Conservation (phyloP, 1,140 invertebrate species). For the Eubasilissa regina region DNA sequence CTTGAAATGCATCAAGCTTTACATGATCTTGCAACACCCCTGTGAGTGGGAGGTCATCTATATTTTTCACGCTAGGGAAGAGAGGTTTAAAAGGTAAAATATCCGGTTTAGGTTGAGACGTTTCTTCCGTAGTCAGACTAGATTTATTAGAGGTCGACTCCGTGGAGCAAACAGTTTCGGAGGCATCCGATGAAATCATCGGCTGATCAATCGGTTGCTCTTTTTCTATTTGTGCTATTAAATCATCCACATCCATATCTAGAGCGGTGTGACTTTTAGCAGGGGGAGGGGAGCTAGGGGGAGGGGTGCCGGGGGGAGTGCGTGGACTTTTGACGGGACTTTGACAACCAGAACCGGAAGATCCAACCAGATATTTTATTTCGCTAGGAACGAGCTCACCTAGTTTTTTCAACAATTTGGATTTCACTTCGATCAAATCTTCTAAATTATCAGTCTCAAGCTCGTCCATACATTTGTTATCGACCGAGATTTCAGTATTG, state of each 20-base stretch:
- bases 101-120: slow-evolving; percentile 35
- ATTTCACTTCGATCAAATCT: slow-evolving; percentile 48
- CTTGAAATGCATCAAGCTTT: not conserved
- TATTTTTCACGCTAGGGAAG: slow-evolving; percentile 48
- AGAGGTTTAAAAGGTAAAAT: slow-evolving; percentile 50
- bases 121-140: slow-evolving; percentile 20
- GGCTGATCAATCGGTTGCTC: slow-evolving; percentile 57
- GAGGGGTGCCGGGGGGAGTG: slow-evolving; percentile 24
- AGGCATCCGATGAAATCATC: slow-evolving; percentile 39
- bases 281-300: slow-evolving; percentile 31
- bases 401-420: slow-evolving; percentile 54
- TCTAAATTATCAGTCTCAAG: slow-evolving; percentile 56
- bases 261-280: slow-evolving; percentile 46
- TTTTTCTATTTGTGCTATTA: slow-evolving; percentile 58
- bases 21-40: slow-evolving; percentile 2
- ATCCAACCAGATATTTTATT: slow-evolving; percentile 56
- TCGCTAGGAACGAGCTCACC: slow-evolving; percentile 54
- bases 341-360: slow-evolving; percentile 42
- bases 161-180: slow-evolving; percentile 32
- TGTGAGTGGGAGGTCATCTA: not conserved
- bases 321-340: slow-evolving; percentile 45
- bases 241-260: slow-evolving; percentile 58
- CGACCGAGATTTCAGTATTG: not conserved
- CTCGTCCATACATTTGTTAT: slow-evolving; percentile 35
- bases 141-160: slow-evolving; percentile 45